These are phyloP conservation scores for Petrocephalus zakoni DNA, from an alignment of 2,113 vertebrate species.

Conservation along the genomic window DNA sequence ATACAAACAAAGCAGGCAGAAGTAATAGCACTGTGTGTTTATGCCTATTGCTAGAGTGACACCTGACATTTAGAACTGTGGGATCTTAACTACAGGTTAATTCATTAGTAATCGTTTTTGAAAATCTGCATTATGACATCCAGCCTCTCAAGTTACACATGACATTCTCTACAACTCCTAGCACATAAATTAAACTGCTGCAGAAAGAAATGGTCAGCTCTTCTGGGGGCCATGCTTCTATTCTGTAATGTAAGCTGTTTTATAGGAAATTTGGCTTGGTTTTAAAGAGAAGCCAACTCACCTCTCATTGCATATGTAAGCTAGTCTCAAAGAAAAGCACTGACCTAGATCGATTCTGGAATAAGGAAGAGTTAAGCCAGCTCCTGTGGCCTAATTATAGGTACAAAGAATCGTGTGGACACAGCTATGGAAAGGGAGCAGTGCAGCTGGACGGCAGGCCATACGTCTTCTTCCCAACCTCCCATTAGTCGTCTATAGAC, in stretches of 20 bases:
- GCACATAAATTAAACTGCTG: not conserved
- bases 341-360: not conserved
- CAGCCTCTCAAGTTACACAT: not conserved
- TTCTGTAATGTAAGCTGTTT: not conserved
- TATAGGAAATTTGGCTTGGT: not conserved
- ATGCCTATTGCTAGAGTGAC: not conserved
- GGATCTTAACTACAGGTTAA: not conserved
- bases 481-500: conserved; percentile 33
- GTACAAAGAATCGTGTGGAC: not conserved
- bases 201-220: not conserved
- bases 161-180: too few species aligned
- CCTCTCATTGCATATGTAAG: too few species aligned
- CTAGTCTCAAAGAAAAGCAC: not conserved
- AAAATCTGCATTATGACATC: not conserved
- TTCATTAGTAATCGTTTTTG: not conserved
- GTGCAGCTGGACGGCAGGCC: not conserved
- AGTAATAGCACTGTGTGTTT: not conserved
- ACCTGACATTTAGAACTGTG: not conserved
- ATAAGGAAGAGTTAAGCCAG: not conserved
- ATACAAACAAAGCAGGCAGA: not conserved
- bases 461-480: not conserved
- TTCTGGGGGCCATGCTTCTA: not conserved
- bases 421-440: not conserved
- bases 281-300: not conserved
- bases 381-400: not conserved